phyloP scores from a whole-genome alignment of 2,797 vertebrate genomes.

The Anisognathus igniventris region DNA sequence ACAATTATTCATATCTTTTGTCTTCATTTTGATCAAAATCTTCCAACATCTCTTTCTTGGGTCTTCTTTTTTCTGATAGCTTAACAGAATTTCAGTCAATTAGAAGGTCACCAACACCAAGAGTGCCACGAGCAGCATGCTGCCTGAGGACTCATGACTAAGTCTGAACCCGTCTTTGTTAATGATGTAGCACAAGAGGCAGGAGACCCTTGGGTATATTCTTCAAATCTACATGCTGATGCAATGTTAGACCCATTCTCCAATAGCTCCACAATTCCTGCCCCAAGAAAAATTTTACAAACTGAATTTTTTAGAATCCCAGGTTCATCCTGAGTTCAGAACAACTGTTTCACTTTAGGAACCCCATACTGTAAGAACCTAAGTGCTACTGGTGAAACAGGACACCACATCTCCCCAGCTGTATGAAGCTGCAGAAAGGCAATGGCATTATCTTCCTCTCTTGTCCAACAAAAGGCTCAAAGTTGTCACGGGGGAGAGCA shows the following conservation, averaged over 20 bases:
- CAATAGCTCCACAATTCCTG: neutral
- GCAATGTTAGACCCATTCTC: neutral
- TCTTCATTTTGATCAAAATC: neutral
- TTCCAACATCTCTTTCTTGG: neutral
- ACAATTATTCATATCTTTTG: neutral
- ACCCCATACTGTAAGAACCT: neutral
- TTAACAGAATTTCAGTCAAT: neutral
- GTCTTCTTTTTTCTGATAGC: neutral
- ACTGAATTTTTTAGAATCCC: neutral
- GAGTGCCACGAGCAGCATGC: neutral
- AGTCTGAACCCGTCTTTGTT: neutral
- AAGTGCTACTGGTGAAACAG: neutral
- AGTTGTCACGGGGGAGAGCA: rapidly evolving
- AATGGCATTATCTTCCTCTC: neutral
- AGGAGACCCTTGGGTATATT: neutral
- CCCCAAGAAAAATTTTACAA: neutral
- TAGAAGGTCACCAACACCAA: neutral
- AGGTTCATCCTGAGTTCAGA: neutral
- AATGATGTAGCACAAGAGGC: neutral
- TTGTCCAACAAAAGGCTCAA: neutral
- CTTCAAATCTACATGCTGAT: neutral
- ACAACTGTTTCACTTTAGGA: neutral
- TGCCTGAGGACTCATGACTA: neutral
- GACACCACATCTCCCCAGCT: neutral
- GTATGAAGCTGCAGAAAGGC: neutral